Evolutionary conservation across 2,113 vertebrate genomes (phyloP).

Genomic region (Cyrtonyx montezumae): DNA sequence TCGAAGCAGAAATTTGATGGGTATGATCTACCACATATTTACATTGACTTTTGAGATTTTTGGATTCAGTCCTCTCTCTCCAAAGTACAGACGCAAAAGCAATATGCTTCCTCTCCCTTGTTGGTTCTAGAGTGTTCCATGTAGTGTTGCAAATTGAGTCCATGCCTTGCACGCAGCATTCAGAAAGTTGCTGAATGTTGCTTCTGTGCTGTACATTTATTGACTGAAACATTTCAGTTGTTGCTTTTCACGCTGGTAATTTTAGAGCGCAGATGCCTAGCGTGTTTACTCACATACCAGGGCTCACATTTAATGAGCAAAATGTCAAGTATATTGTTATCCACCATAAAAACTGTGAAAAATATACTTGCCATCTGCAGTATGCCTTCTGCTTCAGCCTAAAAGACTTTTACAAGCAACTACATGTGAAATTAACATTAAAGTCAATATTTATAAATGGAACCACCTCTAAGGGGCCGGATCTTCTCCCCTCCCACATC

Average conservation of each 20-base stretch:
- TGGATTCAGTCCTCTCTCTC: conserved; percentile 34
- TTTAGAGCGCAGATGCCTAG: conserved; percentile 77
- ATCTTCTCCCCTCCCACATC: conserved; percentile 51
- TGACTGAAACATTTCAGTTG: conserved; percentile 76
- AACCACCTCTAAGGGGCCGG: conserved; percentile 41
- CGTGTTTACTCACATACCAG: conserved; percentile 76
- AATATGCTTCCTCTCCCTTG: conserved; percentile 62
- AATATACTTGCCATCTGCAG: conserved; percentile 78
- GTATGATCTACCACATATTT: conserved; percentile 35
- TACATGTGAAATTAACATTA: conserved; percentile 64
- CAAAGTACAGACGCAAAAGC: conserved; percentile 47
- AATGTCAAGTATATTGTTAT: conserved; percentile 82
- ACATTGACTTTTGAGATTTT: conserved; percentile 11
- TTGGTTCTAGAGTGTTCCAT: conserved; percentile 65
- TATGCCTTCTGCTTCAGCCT: conserved; percentile 75
- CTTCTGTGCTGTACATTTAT: conserved; percentile 75
- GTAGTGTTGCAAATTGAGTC: conserved; percentile 35
- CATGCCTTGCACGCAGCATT: conserved; percentile 33
- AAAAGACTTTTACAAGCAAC: conserved; percentile 69
- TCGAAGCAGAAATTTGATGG: neutral
- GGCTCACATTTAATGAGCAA: conserved; percentile 80
- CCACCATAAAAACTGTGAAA: conserved; percentile 80
- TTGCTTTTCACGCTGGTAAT: conserved; percentile 75
- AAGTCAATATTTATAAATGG: conserved; percentile 68
- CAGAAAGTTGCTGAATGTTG: conserved; percentile 70